Conservation (phyloP, 2,888 invertebrate species). For the Linnaemya vulpina region DNA sequence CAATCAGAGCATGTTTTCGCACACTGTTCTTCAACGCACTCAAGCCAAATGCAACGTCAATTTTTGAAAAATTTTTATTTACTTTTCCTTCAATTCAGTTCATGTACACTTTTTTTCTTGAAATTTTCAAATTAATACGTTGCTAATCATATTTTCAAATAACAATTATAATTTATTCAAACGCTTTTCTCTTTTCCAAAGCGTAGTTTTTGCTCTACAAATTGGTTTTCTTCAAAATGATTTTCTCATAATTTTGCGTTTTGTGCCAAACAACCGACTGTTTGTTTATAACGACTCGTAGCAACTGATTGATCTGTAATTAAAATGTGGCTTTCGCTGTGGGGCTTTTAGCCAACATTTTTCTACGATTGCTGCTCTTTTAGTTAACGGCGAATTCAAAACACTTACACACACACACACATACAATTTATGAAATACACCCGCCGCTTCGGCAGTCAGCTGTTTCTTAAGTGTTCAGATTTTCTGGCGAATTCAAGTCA, state of each 20-base stretch:
- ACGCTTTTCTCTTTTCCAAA: constrained; percentile 7
- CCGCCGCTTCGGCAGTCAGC: constrained; percentile 16
- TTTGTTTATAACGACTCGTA: constrained; percentile 51
- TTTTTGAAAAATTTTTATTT: constrained; percentile 9
- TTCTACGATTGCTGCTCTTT: constrained; percentile 21
- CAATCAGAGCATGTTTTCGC: constrained; percentile 39
- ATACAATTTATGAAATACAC: neutral
- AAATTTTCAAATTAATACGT: neutral
- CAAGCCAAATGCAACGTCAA: constrained; percentile 15
- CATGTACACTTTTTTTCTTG: neutral
- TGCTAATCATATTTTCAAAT: constrained; percentile 1
- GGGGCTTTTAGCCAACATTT: constrained; percentile 51
- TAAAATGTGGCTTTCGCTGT: constrained; percentile 44
- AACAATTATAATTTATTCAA: neutral
- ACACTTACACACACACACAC: neutral
- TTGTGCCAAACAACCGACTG: constrained; percentile 21
- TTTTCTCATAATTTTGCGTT: constrained; percentile 18
- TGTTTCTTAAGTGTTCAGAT: constrained; percentile 19
- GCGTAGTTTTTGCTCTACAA: constrained; percentile 1
- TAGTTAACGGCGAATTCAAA: constrained; percentile 36
- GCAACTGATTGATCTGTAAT: constrained; percentile 66
- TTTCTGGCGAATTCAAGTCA: constrained; percentile 34
- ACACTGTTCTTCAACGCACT: neutral
- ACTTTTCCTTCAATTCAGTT: neutral
- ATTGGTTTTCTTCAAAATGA: constrained; percentile 14